Evolutionary conservation across 2,888 invertebrate genomes (phyloP), one percentile per base, ranked within the genome.

Genomic region (Polyommatus icarus): DNA sequence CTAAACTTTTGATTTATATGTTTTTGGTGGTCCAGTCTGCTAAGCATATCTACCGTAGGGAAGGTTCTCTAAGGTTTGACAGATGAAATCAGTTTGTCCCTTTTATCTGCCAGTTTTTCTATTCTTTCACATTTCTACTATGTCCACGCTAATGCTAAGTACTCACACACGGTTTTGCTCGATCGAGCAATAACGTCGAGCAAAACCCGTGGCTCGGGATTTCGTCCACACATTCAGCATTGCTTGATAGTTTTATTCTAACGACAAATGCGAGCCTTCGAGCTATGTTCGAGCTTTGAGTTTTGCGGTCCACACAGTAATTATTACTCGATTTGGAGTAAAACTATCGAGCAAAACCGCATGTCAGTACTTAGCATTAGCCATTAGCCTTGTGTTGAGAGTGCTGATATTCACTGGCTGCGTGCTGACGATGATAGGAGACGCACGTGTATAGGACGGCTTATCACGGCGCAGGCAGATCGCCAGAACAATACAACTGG

Each of bases 401-500:
- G 50, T 50, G 12, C 4, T 50, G 4, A 24, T 12, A 67, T 29
- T 29, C 12, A 29, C 61, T 67, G 67, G 7, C 29, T 18, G 29
- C 12, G 67, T 24, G 15, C 67, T 29, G 67, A 67, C 29, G 67
- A 29, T 67, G 67, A 67, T 67, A 24, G 57, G 32, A 79, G 77
- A 80, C 73, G 77, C 82, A 81, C 82, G 81, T 81, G 80, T 80
- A 80, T 76, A 78, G 78, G 87, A 89, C 87, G 84, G 89, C 90
- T 91, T 91, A 92, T 92, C 91, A 88, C 85, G 84, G 83, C 82
- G 80, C 79, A 82, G 81, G 85, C 83, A 89, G 88, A 85, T 88
- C 88, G 86, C 85, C 85, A 89, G 91, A 93, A 93, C 92, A 93
- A 93, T 93, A 88, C 91, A 90, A 90, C 90, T 86, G 88, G 90